Evolutionary conservation across 1,140 invertebrate species (phyloP).

Genomic region (Sycobia sp.): DNA sequence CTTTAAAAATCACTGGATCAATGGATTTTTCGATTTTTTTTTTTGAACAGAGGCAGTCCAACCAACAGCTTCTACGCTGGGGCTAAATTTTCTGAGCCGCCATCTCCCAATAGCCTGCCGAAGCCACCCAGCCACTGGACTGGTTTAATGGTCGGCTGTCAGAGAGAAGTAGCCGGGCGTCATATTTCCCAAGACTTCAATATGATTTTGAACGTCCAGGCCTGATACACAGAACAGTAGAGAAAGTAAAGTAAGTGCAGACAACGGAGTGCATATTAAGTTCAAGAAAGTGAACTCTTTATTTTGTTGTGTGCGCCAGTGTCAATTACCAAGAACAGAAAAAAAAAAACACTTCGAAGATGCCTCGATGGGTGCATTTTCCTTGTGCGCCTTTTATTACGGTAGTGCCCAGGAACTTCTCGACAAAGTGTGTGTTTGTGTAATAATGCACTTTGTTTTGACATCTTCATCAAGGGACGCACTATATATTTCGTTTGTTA

Average conservation of each 20-base stretch:
- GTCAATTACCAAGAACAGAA: conserved; percentile 6
- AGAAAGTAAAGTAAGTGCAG: too few relatives aligned
- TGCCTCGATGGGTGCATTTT: conserved; percentile 7
- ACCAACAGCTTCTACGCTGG: conserved; percentile 65
- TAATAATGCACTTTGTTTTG: neutral
- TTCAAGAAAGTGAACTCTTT: conserved; percentile 27
- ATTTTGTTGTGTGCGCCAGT: conserved; percentile 16
- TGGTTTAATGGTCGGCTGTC: conserved; percentile 37
- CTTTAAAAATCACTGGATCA: too few relatives aligned
- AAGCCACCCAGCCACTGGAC: conserved; percentile 68
- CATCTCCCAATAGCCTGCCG: conserved; percentile 65
- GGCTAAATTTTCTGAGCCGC: conserved; percentile 68
- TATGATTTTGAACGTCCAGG: conserved; percentile 65
- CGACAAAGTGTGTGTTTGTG: conserved; percentile 10
- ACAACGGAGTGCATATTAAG: neutral
- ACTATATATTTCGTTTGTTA: conserved; percentile 11
- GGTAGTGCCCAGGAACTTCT: conserved; percentile 8
- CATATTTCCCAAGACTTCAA: conserved; percentile 63
- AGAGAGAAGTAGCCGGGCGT: conserved; percentile 15
- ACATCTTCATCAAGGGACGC: conserved; percentile 10
- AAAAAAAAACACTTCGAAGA: neutral
- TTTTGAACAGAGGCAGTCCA: conserved; percentile 47
- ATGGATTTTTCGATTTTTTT: too few relatives aligned
- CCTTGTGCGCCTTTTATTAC: neutral
- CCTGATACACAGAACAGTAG: conserved; percentile 52